These are phyloP conservation scores for Chydorus sphaericus DNA, from an alignment of 2,888 invertebrate species.

Conservation along the genomic window DNA sequence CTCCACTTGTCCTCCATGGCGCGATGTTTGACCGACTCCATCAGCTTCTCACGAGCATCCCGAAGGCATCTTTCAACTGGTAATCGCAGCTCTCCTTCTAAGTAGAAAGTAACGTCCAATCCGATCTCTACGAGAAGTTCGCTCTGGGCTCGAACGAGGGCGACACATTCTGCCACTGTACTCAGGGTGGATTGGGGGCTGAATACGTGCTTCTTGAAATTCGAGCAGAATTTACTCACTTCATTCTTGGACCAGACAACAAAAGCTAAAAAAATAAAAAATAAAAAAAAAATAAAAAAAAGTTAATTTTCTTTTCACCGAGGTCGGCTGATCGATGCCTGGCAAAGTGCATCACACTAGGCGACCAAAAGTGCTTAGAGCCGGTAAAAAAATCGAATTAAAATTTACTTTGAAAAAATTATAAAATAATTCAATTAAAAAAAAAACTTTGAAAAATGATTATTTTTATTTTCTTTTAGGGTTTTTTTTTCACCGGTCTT, in stretches of 20 bases:
- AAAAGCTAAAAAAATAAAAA: constrained; percentile 40
- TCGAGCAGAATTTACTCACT: constrained; percentile 59
- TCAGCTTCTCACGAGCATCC: constrained; percentile 63
- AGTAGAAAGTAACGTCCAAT: constrained; percentile 77
- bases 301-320: too few species aligned
- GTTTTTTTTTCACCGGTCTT: too few species aligned
- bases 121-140: constrained; percentile 49
- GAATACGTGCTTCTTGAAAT: constrained; percentile 74
- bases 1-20: constrained; percentile 73
- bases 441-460: too few species aligned
- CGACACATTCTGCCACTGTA: constrained; percentile 71
- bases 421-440: too few species aligned
- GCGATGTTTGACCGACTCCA: constrained; percentile 59
- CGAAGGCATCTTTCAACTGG: constrained; percentile 59
- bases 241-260: constrained; percentile 84
- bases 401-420: neutral
- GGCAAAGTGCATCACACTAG: too few species aligned
- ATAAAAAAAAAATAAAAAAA: constrained; percentile 10
- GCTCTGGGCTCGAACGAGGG: constrained; percentile 60
- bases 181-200: constrained; percentile 74
- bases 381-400: neutral
- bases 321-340: too few species aligned
- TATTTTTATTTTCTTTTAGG: too few species aligned
- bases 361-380: too few species aligned
- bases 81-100: constrained; percentile 67